These are phyloP conservation scores for Acrobasis suavella DNA, from an alignment of 2,888 invertebrate species.

Conservation along the genomic window DNA sequence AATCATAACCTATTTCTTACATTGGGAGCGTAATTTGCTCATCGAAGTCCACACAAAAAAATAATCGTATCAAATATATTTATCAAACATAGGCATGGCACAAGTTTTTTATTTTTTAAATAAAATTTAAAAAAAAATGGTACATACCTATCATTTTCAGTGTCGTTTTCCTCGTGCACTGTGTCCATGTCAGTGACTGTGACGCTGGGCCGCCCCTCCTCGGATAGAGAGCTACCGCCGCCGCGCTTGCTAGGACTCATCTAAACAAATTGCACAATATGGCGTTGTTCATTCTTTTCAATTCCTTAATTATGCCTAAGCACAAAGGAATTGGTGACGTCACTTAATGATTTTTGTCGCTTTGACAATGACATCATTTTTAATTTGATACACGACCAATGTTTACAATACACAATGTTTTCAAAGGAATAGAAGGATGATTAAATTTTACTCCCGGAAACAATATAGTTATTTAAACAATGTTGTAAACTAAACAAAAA, in stretches of 20 bases:
- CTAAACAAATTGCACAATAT: slow-evolving; percentile 49
- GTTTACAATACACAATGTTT: background rate
- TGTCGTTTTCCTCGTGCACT: slow-evolving; percentile 77
- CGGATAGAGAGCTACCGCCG: slow-evolving; percentile 47
- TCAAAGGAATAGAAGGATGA: background rate
- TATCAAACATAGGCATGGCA: too few relatives aligned
- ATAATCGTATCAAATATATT: too few relatives aligned
- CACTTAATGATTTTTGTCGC: slow-evolving; percentile 12
- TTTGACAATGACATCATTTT: slow-evolving; percentile 19
- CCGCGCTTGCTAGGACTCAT: slow-evolving; percentile 68
- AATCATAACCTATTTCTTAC: too few relatives aligned
- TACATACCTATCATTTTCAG: slow-evolving; percentile 71
- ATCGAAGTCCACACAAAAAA: too few relatives aligned
- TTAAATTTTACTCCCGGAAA: too few relatives aligned
- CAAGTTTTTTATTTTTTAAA: background rate
- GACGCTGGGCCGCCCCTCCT: slow-evolving; percentile 62
- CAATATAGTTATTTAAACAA: too few relatives aligned
- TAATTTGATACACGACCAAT: slow-evolving; percentile 15
- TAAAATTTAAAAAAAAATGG: background rate
- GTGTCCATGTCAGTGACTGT: slow-evolving; percentile 77
- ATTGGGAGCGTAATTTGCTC: too few relatives aligned
- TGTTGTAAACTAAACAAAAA: too few relatives aligned
- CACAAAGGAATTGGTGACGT: slow-evolving; percentile 10
- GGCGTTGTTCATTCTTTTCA: slow-evolving; percentile 33
- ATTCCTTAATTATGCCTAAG: slow-evolving; percentile 26